Evolutionary conservation across 1,140 invertebrate genomes (phyloP), one percentile per base, ranked within the genome.

Genomic region (Hycleus cichorii): DNA sequence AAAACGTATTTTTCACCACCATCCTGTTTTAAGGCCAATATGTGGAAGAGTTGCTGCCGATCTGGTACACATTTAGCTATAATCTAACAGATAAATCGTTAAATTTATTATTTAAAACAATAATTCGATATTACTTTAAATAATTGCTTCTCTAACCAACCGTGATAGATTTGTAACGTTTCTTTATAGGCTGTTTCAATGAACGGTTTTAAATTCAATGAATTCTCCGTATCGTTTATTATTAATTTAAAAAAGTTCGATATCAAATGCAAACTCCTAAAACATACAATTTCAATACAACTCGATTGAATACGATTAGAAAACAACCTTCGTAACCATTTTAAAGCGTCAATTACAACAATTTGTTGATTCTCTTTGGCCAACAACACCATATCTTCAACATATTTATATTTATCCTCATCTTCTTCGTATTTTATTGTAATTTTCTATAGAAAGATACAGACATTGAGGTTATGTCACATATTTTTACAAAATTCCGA

Each of bases 261-360:
- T 50, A 85, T 78, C 70, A 86, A 82, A 54, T 83, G 75, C 8
- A 87, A 72, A 8, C 77, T 80, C 66, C 84, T 86, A 71, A 53
- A 77, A 76, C 56, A 18, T 18, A 18, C 18, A 18, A 18, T 18
- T 18, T 18, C 18, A 18, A 18, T 18, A 18, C 18, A 18, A 18
- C 18, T 18, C 18, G 18, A 18, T 18, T 18, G 18, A 18, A 18
- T 18, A 18, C 18, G 18, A 18, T 18, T 18, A 18, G 18, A 18
- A 18, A 18, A 18, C 18, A 18, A 85, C 85, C 85, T 83, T 70
- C 78, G 81, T n/a, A 87, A 72, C 85, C 85, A 87, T 40, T 86
- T 63, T 44, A 86, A 71, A 63, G 85, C 80, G 69, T 85, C 82
- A 38, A 76, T 77, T 24, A 78, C 82, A 57, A 77, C 64, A 39